Conservation (phyloP, 1,140 invertebrate genomes). For the Drosophila punjabiensis region DNA sequence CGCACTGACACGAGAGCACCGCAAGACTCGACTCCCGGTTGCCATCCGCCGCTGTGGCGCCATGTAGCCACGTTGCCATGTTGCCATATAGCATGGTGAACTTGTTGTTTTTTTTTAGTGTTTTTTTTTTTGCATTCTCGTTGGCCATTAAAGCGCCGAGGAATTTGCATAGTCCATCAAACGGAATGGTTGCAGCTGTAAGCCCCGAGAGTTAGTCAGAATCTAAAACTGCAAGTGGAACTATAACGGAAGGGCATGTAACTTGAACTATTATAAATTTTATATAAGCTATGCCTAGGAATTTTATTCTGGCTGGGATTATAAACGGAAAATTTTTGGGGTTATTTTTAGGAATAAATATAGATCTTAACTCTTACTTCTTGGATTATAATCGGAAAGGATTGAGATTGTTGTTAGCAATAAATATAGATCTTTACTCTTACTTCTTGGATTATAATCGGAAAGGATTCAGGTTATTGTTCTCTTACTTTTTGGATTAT, state of each 20-base stretch:
- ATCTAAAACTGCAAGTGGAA: slow-evolving; percentile 10
- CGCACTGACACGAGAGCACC: slow-evolving; percentile 60
- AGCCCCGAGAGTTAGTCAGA: neutral
- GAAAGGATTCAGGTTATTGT: neutral
- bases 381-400: neutral
- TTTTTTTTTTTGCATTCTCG: neutral
- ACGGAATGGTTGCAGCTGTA: slow-evolving; percentile 18
- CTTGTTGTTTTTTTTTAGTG: slow-evolving; percentile 2
- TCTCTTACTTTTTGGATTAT: neutral
- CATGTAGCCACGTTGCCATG: slow-evolving; percentile 22
- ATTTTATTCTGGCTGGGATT: neutral
- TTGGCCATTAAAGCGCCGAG: slow-evolving; percentile 27
- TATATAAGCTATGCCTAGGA: neutral
- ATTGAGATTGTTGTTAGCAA: neutral
- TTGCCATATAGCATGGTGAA: slow-evolving; percentile 6
- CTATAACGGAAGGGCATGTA: neutral
- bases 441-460: neutral
- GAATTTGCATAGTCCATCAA: slow-evolving; percentile 37
- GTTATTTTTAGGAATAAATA: neutral
- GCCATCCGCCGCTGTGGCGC: slow-evolving; percentile 16
- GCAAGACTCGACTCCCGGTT: slow-evolving; percentile 43
- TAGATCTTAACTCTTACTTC: too few species aligned
- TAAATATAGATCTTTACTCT: too few species aligned
- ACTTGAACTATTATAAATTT: neutral
- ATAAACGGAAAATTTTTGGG: neutral